Percentiles rank a stretch among this genome's conserved stretches.
Conservation (phyloP, 2,888 invertebrate species). For the Micoletzkya japonica region DNA sequence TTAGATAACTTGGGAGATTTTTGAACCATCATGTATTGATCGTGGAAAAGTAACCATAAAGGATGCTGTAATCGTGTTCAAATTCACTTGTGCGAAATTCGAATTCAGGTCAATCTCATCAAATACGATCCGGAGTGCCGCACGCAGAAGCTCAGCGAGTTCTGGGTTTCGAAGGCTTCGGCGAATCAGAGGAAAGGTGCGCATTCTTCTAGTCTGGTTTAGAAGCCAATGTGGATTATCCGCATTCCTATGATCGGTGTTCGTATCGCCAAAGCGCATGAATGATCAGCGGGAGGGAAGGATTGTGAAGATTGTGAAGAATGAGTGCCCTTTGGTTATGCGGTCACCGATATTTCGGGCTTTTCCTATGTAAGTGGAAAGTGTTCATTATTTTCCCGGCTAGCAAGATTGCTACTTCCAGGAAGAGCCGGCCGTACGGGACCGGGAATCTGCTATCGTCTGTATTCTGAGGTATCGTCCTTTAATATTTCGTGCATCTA, state of each 20-base stretch:
- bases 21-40: not conserved
- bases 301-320: no score
- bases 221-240: no score
- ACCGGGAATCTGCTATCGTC: slow-evolving; percentile 75
- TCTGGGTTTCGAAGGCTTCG: slow-evolving; percentile 86
- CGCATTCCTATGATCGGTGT: no score
- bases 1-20: not conserved
- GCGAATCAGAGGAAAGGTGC: slow-evolving; percentile 80
- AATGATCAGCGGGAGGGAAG: no score
- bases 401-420: no score
- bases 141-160: slow-evolving; percentile 80
- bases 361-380: no score
- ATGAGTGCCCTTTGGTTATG: no score
- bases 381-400: no score
- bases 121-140: slow-evolving; percentile 87
- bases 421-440: slow-evolving; percentile 97
- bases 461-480: slow-evolving; percentile 79
- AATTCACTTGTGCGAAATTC: not conserved
- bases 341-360: no score
- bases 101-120: slow-evolving; percentile 73
- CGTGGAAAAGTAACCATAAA: not conserved
- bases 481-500: not conserved
- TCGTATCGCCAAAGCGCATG: no score
- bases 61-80: not conserved
- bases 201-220: no score